Conservation (phyloP, 2,888 invertebrate species). For the Chydorus sphaericus region DNA sequence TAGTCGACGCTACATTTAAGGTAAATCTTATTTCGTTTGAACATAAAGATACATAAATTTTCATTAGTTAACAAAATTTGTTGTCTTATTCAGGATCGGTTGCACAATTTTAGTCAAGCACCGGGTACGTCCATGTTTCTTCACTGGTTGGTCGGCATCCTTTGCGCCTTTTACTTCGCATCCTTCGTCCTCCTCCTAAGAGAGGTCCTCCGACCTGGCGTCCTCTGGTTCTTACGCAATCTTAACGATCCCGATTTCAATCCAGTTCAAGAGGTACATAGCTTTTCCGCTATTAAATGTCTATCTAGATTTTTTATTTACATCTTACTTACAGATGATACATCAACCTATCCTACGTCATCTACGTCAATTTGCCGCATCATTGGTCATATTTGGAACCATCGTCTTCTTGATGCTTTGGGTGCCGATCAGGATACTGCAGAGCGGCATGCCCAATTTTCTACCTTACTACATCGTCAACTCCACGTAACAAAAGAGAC, state of each 20-base stretch:
- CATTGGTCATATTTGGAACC: constrained; percentile 89
- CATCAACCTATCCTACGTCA: constrained; percentile 86
- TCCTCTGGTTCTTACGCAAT: constrained; percentile 94
- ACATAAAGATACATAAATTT: background rate
- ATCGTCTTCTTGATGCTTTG: constrained; percentile 91
- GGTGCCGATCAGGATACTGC: constrained; percentile 78
- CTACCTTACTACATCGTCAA: constrained; percentile 83
- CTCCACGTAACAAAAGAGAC: constrained; percentile 27
- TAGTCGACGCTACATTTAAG: constrained; percentile 77
- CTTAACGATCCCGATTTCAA: constrained; percentile 98
- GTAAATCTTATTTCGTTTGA: constrained; percentile 32
- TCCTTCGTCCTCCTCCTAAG: constrained; percentile 83
- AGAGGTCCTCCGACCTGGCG: constrained; percentile 90
- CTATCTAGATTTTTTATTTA: background rate
- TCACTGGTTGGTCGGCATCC: constrained; percentile 98
- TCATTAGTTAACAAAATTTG: background rate
- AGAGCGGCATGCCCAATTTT: constrained; percentile 65
- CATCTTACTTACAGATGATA: constrained; percentile 60
- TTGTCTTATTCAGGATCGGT: constrained; percentile 41
- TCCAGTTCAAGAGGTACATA: constrained; percentile 74
- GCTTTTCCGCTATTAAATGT: background rate
- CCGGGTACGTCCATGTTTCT: constrained; percentile 96
- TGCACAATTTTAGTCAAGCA: constrained; percentile 71
- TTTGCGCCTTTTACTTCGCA: constrained; percentile 96
- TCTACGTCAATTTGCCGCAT: constrained; percentile 74